These are phyloP conservation scores for Periophthalmodon schlosseri DNA, from an alignment of 2,113 vertebrate genomes.

Conservation along the genomic window DNA sequence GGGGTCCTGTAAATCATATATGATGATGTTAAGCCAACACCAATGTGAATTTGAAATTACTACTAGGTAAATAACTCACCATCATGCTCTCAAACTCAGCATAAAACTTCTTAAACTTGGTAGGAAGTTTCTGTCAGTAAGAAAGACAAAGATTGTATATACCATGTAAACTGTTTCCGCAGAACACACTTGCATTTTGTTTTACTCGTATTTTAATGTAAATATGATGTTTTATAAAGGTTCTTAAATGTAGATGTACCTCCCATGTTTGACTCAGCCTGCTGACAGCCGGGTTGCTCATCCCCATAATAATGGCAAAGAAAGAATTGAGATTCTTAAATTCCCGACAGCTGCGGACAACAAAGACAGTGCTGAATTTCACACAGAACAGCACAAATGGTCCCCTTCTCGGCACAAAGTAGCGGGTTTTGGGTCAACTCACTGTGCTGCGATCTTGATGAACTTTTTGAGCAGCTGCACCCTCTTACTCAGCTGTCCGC, in stretches of 20 bases:
- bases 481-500: slow-evolving; percentile 92
- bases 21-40: not conserved
- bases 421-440: slow-evolving; percentile 60
- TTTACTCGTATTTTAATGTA: not conserved
- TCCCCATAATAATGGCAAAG: slow-evolving; percentile 97
- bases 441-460: slow-evolving; percentile 99
- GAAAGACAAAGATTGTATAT: slow-evolving; percentile 20
- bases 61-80: slow-evolving; percentile 79
- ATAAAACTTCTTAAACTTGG: slow-evolving; percentile 99
- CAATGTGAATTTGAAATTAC: not conserved
- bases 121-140: slow-evolving; percentile 91
- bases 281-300: slow-evolving; percentile 96
- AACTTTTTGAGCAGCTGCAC: slow-evolving; percentile 98
- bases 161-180: not conserved
- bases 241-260: slow-evolving; percentile 75
- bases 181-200: not conserved
- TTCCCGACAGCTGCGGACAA: slow-evolving; percentile 88
- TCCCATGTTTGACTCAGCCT: slow-evolving; percentile 94
- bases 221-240: not conserved
- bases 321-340: slow-evolving; percentile 98
- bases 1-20: slow-evolving; percentile 82
- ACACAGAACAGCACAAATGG: not conserved
- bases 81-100: slow-evolving; percentile 98
- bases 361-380: not conserved
- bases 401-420: not conserved